phyloP scores from a whole-genome alignment of 2,113 vertebrate genomes.

The Daubentonia madagascariensis region DNA sequence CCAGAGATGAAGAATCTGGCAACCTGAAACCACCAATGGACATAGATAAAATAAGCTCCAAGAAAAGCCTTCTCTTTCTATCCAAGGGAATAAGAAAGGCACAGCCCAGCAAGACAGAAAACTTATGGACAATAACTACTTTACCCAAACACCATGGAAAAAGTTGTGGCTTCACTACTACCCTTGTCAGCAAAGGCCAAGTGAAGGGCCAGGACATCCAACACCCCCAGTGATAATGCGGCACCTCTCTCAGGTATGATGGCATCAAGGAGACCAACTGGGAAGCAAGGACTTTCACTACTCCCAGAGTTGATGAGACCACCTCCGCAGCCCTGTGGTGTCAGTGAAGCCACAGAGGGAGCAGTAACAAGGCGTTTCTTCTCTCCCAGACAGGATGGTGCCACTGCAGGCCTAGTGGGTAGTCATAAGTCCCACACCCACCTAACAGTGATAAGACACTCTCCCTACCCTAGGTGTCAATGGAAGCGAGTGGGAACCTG shows the following conservation, averaged over 20 bases:
- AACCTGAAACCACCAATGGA: not conserved
- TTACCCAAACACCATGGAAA: not conserved
- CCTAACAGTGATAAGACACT: not conserved
- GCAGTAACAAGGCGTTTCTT: not conserved
- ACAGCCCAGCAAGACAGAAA: not conserved
- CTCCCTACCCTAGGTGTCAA: not conserved
- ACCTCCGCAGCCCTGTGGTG: not conserved
- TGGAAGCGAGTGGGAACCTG: not conserved
- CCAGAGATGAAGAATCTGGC: not conserved
- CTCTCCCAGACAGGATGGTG: not conserved
- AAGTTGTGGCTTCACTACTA: not conserved
- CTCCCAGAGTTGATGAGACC: not conserved
- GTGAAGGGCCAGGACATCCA: not conserved
- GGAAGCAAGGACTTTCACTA: not conserved
- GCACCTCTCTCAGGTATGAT: not conserved
- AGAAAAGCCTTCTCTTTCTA: not conserved
- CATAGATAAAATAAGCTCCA: not conserved
- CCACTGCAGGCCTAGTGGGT: not conserved
- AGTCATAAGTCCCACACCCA: not conserved
- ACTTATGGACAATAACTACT: not conserved
- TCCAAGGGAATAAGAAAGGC: not conserved
- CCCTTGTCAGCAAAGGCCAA: not conserved
- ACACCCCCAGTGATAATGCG: not conserved
- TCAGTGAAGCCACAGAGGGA: not conserved
- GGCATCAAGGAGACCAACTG: not conserved